A percentile compares a stretch with the other conserved stretches of the same genome.
phyloP scores from a whole-genome alignment of 1,140 invertebrate genomes.

The Spodoptera litura region DNA sequence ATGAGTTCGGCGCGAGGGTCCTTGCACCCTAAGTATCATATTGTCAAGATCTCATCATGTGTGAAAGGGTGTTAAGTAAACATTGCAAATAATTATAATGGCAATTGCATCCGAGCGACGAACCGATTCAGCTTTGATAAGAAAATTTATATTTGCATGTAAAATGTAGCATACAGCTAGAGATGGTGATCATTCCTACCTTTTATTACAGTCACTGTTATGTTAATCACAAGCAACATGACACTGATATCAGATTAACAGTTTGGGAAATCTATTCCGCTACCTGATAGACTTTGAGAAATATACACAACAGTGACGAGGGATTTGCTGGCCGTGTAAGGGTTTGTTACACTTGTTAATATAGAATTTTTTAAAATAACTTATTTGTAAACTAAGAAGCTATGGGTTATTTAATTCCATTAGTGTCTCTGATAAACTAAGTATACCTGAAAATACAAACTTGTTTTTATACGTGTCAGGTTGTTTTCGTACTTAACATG shows the following conservation, averaged over 20 bases:
- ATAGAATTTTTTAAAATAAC: background rate
- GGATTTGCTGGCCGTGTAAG: background rate
- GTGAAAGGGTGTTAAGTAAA: conserved; percentile 87
- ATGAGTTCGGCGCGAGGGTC: conserved; percentile 58
- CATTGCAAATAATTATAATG: conserved; percentile 87
- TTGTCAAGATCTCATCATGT: conserved; percentile 84
- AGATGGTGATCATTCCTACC: conserved; percentile 69
- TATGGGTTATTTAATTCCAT: background rate
- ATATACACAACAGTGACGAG: background rate
- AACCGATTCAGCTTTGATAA: conserved; percentile 74
- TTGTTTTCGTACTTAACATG: no score
- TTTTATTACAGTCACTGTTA: conserved; percentile 76
- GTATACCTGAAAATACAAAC: background rate
- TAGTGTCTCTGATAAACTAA: background rate
- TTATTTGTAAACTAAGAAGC: background rate
- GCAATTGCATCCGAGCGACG: conserved; percentile 76
- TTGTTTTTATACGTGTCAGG: background rate
- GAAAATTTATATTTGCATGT: conserved; percentile 80
- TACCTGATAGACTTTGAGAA: conserved; percentile 50
- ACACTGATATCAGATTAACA: conserved; percentile 84
- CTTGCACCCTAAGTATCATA: conserved; percentile 62
- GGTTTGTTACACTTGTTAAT: background rate
- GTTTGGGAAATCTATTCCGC: conserved; percentile 67
- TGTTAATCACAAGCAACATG: conserved; percentile 81
- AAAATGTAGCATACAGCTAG: conserved; percentile 66